phyloP scores from a whole-genome alignment of 1,140 invertebrate species.

The Saccostrea echinata region DNA sequence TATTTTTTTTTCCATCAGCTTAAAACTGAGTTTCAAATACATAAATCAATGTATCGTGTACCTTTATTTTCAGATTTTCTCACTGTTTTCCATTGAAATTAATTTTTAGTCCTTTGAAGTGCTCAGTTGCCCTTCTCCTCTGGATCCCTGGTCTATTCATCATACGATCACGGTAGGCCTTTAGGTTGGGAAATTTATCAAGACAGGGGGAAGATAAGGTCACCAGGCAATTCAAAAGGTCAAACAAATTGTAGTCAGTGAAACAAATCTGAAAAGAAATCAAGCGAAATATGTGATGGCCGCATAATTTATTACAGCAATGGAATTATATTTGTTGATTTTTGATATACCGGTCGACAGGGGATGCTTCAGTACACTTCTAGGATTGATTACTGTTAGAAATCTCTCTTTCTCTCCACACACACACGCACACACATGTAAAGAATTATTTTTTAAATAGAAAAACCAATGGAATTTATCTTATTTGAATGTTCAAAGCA shows the following conservation, averaged over 20 bases:
- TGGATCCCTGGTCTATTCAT: slow-evolving; percentile 64
- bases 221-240: slow-evolving; percentile 79
- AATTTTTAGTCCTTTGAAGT: slow-evolving; percentile 64
- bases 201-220: slow-evolving; percentile 78
- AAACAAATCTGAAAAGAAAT: slow-evolving; percentile 78
- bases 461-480: too few species aligned
- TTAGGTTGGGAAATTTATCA: slow-evolving; percentile 78
- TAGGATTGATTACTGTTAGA: background rate
- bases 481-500: too few species aligned
- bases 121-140: slow-evolving; percentile 68
- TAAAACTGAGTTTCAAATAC: too few species aligned
- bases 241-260: slow-evolving; percentile 82
- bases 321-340: background rate
- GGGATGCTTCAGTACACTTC: too few species aligned
- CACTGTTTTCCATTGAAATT: slow-evolving; percentile 78
- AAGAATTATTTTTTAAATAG: too few species aligned
- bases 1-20: too few species aligned
- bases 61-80: background rate
- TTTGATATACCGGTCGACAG: too few species aligned
- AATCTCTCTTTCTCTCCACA: too few species aligned
- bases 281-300: background rate
- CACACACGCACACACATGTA: too few species aligned
- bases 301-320: background rate
- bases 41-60: background rate
- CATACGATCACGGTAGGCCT: slow-evolving; percentile 76